Evolutionary conservation across 2,797 vertebrate genomes (phyloP).

Genomic region (Pteronotus mesoamericanus): DNA sequence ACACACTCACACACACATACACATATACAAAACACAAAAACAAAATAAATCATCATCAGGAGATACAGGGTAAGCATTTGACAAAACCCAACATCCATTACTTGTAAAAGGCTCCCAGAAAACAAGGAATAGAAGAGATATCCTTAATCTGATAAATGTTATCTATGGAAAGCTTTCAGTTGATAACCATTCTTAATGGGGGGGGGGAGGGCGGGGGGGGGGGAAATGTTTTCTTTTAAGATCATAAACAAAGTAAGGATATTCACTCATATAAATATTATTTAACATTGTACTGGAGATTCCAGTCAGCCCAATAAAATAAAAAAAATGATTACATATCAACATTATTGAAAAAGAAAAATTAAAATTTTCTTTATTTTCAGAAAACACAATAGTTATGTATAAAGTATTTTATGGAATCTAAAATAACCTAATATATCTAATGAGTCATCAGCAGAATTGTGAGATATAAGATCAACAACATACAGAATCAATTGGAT

Average conservation of each 20-base stretch:
- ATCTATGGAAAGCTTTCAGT: not conserved
- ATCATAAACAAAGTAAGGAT: not conserved
- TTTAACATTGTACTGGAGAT: not conserved
- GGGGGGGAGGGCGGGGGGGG: too few species aligned
- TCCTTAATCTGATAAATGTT: not conserved
- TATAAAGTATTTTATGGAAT: not conserved
- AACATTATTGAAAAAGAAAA: not conserved
- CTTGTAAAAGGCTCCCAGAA: not conserved
- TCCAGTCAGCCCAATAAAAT: not conserved
- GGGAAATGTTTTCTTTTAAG: not conserved
- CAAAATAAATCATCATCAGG: not conserved
- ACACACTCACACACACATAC: fast-evolving
- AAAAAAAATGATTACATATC: not conserved
- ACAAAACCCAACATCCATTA: not conserved
- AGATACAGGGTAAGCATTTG: not conserved
- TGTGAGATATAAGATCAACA: not conserved
- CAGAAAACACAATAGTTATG: not conserved
- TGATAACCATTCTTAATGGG: not conserved
- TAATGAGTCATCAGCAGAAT: not conserved
- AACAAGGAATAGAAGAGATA: not conserved
- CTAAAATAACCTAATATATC: not conserved
- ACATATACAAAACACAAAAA: not conserved
- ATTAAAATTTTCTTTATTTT: not conserved
- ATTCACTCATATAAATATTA: not conserved
- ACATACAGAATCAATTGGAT: not conserved